Base-by-base conservation (phyloP, 2,888 invertebrate species). In the Noctua pronuba region DNA sequence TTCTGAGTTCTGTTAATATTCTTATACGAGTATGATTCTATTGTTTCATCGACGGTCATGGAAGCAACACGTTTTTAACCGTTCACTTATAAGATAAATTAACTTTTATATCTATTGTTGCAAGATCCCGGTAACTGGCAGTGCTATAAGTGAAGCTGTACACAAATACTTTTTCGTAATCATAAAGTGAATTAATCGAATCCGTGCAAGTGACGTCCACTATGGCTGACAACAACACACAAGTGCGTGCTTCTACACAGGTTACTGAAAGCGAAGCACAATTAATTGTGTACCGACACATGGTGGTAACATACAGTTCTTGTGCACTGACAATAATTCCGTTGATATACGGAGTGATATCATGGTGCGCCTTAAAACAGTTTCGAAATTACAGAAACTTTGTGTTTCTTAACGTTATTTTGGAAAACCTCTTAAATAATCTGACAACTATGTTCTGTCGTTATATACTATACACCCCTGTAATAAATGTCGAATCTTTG, bases 301-400 rank as follows among this genome's bases (percentile, higher is more conserved):
- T 0, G 18, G 18, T 60, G 18, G 3, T 31, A 18, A 18, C 18
- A 0, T n/a, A 55, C 55, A 13, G 1, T 55, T 13, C n/a, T 11
- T 55, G 10, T 55, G 44, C 35, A 18, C 7, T n/a, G 7, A 18
- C 72, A n/a, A n/a, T 11, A 35, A 35, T n/a, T 18, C 11, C 35
- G 35, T 46, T 72, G 2, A n/a, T 49, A n/a, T 72, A 46, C 21
- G 35, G 35, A 64, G n/a, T 35, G 4, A 64, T 21, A 21, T 62
- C 35, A n/a, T 72, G 62, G 72, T n/a, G n/a, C n/a, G n/a, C n/a
- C 13, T 13, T 55, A 55, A 62, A 72, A 72, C 46, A n/a, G 55
- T 55, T 55, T 72, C n/a, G 55, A n/a, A 55, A 55, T n/a, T 55
- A 55, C 55, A 55, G 55, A 55, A 55, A 55, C n/a, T 55, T 62